Base-by-base conservation (phyloP, 2,113 vertebrate species). In the Anguilla japonica region DNA sequence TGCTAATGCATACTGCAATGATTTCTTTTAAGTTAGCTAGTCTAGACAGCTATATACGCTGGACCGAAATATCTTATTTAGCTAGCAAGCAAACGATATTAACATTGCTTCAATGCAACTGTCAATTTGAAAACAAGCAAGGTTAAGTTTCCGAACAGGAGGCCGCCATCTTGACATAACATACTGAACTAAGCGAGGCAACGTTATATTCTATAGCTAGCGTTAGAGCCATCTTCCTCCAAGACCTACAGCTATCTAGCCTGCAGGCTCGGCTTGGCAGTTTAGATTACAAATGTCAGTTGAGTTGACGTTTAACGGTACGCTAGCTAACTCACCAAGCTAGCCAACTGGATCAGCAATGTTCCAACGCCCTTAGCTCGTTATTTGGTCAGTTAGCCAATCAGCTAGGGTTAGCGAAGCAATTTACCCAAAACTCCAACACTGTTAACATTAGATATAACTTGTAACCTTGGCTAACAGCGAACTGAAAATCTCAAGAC, bases 121-220 rank as follows among this genome's bases (percentile, higher is more conserved):
- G 60, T 26, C 2, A 22, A 67, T 26, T 67, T 67, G 60, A 26
- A 67, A 20, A 3, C 22, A 11, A 79, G 46, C 81, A 88, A 82
- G 87, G 79, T 82, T 67, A 67, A 67, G 60, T 67, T 67, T 26
- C 60, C 60, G 82, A 85, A 81, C 40, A 34, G 39, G 78, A 81
- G 26, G 83, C 78, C 53, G 83, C 75, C 78, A 84, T 81, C 71
- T 84, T 87, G 41, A 67, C 82, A 80, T 80, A 67, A 26, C 60
- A 26, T 67, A n/a, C n/a, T n/a, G n/a, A 34, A 34, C 34, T 34
- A 5, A 67, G 60, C 18, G 60, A 22, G 60, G 18, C 8, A 67
- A 60, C 57, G 57, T 60, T 11, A 20, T 14, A 60, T 15, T 60
- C 57, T 34, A 34, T 34, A 20, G 56, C 8, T 60, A 60, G 15